These are phyloP conservation scores for Platycheirus albimanus DNA, from an alignment of 2,888 invertebrate genomes.

Conservation along the genomic window DNA sequence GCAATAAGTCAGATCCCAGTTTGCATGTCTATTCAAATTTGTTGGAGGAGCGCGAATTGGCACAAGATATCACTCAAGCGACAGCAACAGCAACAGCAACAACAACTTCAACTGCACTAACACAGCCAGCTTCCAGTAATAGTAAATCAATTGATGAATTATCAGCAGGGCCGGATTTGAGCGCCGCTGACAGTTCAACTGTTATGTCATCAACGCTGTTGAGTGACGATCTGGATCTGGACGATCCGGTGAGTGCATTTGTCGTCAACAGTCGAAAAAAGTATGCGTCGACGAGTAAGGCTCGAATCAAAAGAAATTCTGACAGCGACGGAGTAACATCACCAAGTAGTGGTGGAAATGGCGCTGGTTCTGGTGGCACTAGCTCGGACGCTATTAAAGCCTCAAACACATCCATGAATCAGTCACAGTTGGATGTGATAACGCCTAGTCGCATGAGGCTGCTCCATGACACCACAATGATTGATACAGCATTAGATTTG, in stretches of 20 bases:
- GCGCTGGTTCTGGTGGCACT: too few species aligned
- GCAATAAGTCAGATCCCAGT: constrained; percentile 77
- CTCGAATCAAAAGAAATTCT: constrained; percentile 69
- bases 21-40: constrained; percentile 82
- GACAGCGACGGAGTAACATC: constrained; percentile 49
- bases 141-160: constrained; percentile 65
- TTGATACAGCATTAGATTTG: constrained; percentile 93
- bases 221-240: constrained; percentile 82
- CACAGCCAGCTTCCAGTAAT: constrained; percentile 51
- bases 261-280: constrained; percentile 76
- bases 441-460: constrained; percentile 90
- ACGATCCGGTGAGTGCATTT: constrained; percentile 82
- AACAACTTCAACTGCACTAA: constrained; percentile 36
- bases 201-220: constrained; percentile 81
- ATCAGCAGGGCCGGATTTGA: constrained; percentile 29
- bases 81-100: too few species aligned
- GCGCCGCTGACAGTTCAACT: constrained; percentile 49
- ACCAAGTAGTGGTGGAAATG: constrained; percentile 4
- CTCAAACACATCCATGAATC: constrained; percentile 59
- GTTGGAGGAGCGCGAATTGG: constrained; percentile 79
- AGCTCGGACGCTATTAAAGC: constrained; percentile 47
- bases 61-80: constrained; percentile 64
- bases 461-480: constrained; percentile 94
- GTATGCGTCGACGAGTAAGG: constrained; percentile 70
- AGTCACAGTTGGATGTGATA: constrained; percentile 82